Evolutionary conservation across 2,888 invertebrate species (phyloP).

Genomic region (Dione juno): DNA sequence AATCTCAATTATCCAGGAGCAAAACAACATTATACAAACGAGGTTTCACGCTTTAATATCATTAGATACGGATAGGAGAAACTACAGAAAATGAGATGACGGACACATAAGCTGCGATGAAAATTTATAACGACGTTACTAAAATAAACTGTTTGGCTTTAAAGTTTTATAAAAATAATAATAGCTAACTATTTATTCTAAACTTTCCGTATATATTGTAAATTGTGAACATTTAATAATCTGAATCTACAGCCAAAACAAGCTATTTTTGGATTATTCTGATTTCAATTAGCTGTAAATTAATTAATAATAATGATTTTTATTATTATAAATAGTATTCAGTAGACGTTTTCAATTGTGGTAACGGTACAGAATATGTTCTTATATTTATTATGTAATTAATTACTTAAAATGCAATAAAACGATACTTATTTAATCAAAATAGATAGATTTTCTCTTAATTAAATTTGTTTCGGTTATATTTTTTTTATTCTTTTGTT

Average conservation of each 20-base stretch:
- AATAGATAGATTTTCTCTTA: no score
- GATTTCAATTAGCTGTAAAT: background rate
- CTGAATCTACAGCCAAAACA: background rate
- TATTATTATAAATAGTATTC: no score
- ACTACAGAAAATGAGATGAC: conserved; percentile 9
- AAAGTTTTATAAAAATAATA: background rate
- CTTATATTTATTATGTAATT: no score
- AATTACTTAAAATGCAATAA: no score
- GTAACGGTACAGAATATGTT: no score
- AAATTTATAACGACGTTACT: conserved; percentile 12
- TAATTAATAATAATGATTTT: background rate
- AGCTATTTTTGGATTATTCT: conserved; percentile 1
- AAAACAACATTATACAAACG: conserved; percentile 23
- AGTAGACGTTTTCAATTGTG: no score
- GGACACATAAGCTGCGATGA: conserved; percentile 21
- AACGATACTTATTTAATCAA: no score
- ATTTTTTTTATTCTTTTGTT: no score
- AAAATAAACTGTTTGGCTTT: background rate
- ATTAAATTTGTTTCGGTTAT: no score
- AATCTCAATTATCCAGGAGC: conserved; percentile 20
- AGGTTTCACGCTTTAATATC: conserved; percentile 19
- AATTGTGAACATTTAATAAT: background rate
- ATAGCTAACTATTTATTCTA: background rate
- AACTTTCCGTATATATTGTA: background rate
- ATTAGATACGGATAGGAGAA: conserved; percentile 13